Evolutionary conservation across 2,113 vertebrate genomes (phyloP).

Genomic region (Pygoscelis antarcticus): DNA sequence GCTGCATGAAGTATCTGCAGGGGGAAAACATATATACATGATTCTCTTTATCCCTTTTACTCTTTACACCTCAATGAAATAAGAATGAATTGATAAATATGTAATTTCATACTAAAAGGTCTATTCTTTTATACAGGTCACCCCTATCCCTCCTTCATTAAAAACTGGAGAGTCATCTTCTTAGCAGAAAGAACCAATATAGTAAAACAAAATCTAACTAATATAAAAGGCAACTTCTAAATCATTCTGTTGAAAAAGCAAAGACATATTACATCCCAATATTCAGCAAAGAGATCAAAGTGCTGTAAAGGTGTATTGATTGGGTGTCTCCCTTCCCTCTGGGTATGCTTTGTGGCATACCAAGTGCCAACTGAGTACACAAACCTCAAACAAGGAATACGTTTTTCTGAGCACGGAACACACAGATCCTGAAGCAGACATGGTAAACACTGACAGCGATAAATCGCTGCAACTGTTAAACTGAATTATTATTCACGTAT

Average conservation of each 20-base stretch:
- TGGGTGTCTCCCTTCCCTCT: not conserved
- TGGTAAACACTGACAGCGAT: not conserved
- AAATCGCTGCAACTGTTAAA: not conserved
- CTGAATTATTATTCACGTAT: not conserved
- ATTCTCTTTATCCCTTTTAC: not conserved
- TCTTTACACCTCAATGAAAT: constrained; percentile 29
- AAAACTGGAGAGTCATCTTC: not conserved
- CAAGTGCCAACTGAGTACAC: not conserved
- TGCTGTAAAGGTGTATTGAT: constrained; percentile 11
- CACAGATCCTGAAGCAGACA: not conserved
- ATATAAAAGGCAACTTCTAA: not conserved
- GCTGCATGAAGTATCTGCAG: not conserved
- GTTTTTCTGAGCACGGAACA: not conserved
- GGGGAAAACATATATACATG: not conserved
- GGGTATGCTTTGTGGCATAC: not conserved
- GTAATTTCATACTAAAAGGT: not conserved
- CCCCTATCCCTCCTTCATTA: not conserved
- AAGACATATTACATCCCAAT: not conserved
- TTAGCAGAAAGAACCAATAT: not conserved
- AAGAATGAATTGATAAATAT: constrained; percentile 16
- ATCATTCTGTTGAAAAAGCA: not conserved
- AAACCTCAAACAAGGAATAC: not conserved
- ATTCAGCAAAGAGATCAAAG: constrained; percentile 23
- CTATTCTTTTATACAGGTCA: constrained; percentile 8
- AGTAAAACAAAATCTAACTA: not conserved